phyloP scores from a whole-genome alignment of 2,888 invertebrate genomes.

The Crocallis elinguaria region DNA sequence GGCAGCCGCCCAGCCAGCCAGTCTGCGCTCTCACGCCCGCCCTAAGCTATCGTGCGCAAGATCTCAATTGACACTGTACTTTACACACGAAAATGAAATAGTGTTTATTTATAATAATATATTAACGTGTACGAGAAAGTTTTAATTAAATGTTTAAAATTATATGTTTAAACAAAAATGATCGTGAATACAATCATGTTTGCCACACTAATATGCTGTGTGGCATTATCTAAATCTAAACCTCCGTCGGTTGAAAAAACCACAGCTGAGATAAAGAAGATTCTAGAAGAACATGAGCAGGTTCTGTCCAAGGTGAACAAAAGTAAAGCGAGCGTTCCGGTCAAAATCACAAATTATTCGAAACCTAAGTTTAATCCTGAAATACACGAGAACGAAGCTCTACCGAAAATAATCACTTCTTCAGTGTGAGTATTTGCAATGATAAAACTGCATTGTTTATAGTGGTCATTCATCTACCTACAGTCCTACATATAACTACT shows the following conservation, averaged over 20 bases:
- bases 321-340: slow-evolving; percentile 57
- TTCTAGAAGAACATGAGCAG: slow-evolving; percentile 60
- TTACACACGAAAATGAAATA: background rate
- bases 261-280: slow-evolving; percentile 61
- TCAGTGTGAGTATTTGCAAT: slow-evolving; percentile 54
- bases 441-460: background rate
- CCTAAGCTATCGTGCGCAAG: slow-evolving; percentile 22
- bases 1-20: slow-evolving; percentile 36
- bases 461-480: too few species aligned
- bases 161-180: background rate
- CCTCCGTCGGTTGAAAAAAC: slow-evolving; percentile 40
- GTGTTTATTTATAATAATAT: background rate
- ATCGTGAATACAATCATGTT: background rate
- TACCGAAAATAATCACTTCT: slow-evolving; percentile 57
- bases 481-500: too few species aligned
- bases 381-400: slow-evolving; percentile 37
- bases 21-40: slow-evolving; percentile 42
- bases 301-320: slow-evolving; percentile 51
- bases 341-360: slow-evolving; percentile 61
- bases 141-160: background rate
- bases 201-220: slow-evolving; percentile 1
- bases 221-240: slow-evolving; percentile 43
- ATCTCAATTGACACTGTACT: background rate
- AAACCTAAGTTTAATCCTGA: slow-evolving; percentile 54
- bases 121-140: background rate